Percentiles rank a stretch among this genome's conserved stretches.
Conservation (phyloP, 2,888 invertebrate genomes). For the Polietes domitor region DNA sequence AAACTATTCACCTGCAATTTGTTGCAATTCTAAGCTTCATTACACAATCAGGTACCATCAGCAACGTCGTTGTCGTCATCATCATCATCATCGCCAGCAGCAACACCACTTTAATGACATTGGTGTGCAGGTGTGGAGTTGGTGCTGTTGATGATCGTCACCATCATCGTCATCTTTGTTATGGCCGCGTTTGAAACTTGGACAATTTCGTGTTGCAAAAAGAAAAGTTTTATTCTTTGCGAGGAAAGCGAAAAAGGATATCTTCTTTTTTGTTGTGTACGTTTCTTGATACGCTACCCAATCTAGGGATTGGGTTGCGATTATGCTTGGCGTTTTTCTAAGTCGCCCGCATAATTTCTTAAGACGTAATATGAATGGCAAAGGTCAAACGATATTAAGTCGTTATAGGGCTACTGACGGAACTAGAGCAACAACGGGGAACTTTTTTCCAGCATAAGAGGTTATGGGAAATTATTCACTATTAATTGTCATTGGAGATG, state of each 20-base stretch:
- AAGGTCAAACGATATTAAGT: too few species aligned
- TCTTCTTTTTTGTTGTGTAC: neutral
- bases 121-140: neutral
- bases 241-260: neutral
- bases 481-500: too few species aligned
- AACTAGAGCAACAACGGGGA: too few species aligned
- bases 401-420: too few species aligned
- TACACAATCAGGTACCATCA: constrained; percentile 58
- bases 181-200: constrained; percentile 38
- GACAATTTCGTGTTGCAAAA: constrained; percentile 32
- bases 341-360: too few species aligned
- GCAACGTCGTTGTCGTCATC: constrained; percentile 11
- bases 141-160: constrained; percentile 12
- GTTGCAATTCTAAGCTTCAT: constrained; percentile 69
- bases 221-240: constrained; percentile 17
- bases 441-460: too few species aligned
- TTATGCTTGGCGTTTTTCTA: too few species aligned
- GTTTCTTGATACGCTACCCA: neutral
- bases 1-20: constrained; percentile 69
- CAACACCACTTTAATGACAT: constrained; percentile 16
- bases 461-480: too few species aligned
- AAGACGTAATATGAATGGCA: too few species aligned
- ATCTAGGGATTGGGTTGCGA: neutral
- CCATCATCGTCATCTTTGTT: constrained; percentile 47
- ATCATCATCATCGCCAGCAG: constrained; percentile 10